Base-by-base conservation (phyloP, 2,888 invertebrate species). In the Eupeodes latifasciatus region DNA sequence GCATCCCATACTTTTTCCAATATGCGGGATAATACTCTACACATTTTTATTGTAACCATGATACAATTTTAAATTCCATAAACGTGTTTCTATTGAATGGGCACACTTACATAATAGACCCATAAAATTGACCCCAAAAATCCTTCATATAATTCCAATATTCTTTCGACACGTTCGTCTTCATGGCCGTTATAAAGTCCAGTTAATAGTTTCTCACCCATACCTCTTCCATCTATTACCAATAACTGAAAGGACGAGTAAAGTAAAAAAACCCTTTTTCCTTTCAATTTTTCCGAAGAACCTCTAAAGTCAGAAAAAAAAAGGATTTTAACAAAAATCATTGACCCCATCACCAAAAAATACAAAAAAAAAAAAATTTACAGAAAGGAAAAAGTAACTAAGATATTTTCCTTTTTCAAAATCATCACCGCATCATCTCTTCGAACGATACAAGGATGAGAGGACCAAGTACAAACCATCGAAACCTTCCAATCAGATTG, bases 81-180 rank as follows among this genome's bases (percentile, higher is more conserved):
- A 57, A 71, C 86, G 82, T 86, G 69, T 51, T 19, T 4, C 76
- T 34, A 85, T 85, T 75, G 67, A 74, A 51, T 81, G 19, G 44
- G 55, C 69, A 79, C 51, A 69, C 79, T 87, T 51, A 76, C 76
- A 84, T 80, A 83, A 77, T 76, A 62, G 62, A 72, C 55, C 61
- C 57, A 77, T 77, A 83, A 72, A 83, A 80, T 61, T 80, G 83
- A 81, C 72, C 83, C 80, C 76, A 27, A 83, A 71, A 83, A 77
- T 77, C 72, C 72, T 80, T 80, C 47, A 14, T 55, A 72, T 77
- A 49, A 72, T 62, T 80, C 83, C 62, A 80, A 87, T 83, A 83
- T 87, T 80, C 87, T 83, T 83, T 84, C 87, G 55, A 77, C 87
- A 87, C 87, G 87, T 84, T 27, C 83, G 36, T 69, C 16, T 51